These are phyloP conservation scores for Zophobas morio DNA, from an alignment of 1,140 invertebrate genomes.

Conservation along the genomic window DNA sequence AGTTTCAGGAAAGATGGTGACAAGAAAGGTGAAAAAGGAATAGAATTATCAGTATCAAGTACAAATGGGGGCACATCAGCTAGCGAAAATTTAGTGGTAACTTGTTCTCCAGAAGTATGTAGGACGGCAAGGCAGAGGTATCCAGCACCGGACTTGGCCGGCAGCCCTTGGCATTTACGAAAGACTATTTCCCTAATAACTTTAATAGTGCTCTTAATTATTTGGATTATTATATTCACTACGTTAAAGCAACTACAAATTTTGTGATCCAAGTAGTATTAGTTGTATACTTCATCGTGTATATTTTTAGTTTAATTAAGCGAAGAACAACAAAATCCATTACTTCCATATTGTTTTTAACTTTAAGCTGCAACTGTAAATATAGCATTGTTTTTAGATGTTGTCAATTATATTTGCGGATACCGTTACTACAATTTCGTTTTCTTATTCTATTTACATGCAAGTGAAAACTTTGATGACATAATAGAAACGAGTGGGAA, in stretches of 20 bases:
- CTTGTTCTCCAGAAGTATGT: constrained; percentile 63
- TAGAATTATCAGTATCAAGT: constrained; percentile 36
- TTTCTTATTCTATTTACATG: not conserved
- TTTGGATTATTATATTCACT: constrained; percentile 70
- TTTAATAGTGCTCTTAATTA: constrained; percentile 66
- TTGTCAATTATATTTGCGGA: constrained; percentile 19
- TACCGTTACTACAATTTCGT: constrained; percentile 1
- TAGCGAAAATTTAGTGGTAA: constrained; percentile 32
- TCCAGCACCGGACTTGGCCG: constrained; percentile 63
- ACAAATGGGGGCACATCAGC: constrained; percentile 16
- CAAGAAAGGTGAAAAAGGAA: constrained; percentile 43
- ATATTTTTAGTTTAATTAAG: constrained; percentile 21
- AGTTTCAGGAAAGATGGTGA: constrained; percentile 43
- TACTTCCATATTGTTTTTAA: constrained; percentile 18
- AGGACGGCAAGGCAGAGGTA: constrained; percentile 60
- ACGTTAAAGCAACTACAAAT: constrained; percentile 65
- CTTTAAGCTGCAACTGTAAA: constrained; percentile 36
- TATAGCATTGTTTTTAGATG: constrained; percentile 7
- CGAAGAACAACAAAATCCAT: constrained; percentile 42
- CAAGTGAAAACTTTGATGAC: not conserved
- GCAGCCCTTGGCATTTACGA: constrained; percentile 70
- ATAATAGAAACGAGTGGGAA: not conserved
- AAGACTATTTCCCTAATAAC: constrained; percentile 70
- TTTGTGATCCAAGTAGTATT: constrained; percentile 52
- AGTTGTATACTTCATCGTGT: not conserved